phyloP scores from a whole-genome alignment of 2,797 vertebrate genomes.

The Etheostoma nigrum region DNA sequence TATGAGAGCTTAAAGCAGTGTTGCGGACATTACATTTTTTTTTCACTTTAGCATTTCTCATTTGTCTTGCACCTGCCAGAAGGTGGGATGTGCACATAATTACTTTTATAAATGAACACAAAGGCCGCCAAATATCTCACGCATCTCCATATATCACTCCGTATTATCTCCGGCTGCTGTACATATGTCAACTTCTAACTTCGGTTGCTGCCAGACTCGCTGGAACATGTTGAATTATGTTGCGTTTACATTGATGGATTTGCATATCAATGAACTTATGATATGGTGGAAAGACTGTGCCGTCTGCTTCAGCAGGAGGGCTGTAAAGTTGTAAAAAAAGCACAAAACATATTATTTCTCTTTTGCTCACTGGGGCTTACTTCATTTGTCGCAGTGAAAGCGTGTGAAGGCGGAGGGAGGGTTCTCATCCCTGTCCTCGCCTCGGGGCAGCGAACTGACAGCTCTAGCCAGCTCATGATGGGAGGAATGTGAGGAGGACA shows the following conservation, averaged over 20 bases:
- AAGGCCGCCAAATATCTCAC: not conserved
- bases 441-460: conserved; percentile 48
- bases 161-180: conserved; percentile 12
- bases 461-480: conserved; percentile 49
- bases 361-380: too few species aligned
- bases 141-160: not conserved
- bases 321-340: too few species aligned
- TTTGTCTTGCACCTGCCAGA: too few species aligned
- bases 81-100: too few species aligned
- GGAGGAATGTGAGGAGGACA: conserved; percentile 69
- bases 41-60: too few species aligned
- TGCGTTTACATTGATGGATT: not conserved
- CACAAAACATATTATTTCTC: too few species aligned
- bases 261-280: not conserved
- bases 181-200: not conserved
- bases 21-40: too few species aligned
- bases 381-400: not conserved
- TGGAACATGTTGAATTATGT: not conserved
- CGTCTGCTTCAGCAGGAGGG: not conserved
- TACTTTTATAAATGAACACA: not conserved
- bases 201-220: not conserved
- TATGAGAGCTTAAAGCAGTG: too few species aligned
- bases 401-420: not conserved
- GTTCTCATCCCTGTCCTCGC: conserved; percentile 33
- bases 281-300: not conserved